These are phyloP conservation scores for Nipponacmea schrenckii DNA, from an alignment of 2,888 invertebrate species.

Conservation along the genomic window DNA sequence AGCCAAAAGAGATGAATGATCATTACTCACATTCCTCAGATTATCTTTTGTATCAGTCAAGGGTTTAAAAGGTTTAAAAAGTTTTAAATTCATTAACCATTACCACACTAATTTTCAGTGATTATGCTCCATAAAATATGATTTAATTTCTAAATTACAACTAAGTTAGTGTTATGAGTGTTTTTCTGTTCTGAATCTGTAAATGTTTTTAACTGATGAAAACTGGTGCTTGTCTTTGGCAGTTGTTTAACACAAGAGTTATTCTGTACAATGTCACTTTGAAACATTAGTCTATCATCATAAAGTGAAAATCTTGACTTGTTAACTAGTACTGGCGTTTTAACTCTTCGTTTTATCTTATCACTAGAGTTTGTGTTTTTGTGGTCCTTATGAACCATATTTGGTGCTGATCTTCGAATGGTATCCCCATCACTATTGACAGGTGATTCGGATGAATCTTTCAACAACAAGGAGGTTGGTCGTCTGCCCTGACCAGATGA, in stretches of 20 bases:
- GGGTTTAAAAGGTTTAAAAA: too few species aligned
- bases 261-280: conserved; percentile 26
- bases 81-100: too few species aligned
- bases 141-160: too few species aligned
- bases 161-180: too few species aligned
- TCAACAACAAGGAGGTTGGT: conserved; percentile 53
- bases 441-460: conserved; percentile 21
- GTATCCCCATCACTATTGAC: not conserved
- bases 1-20: too few species aligned
- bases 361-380: conserved; percentile 36
- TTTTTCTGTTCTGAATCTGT: not conserved
- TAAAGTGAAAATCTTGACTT: conserved; percentile 80
- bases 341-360: conserved; percentile 52
- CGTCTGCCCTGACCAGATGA: conserved; percentile 27
- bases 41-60: too few species aligned
- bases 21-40: too few species aligned
- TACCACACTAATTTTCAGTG: too few species aligned
- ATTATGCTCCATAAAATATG: too few species aligned
- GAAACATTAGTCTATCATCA: conserved; percentile 86
- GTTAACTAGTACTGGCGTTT: conserved; percentile 50
- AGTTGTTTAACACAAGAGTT: conserved; percentile 19
- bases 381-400: conserved; percentile 9
- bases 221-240: conserved; percentile 40
- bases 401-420: conserved; percentile 4
- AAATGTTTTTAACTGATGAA: conserved; percentile 39